Percentiles rank a stretch among this genome's conserved stretches.
phyloP scores from a whole-genome alignment of 1,140 invertebrate species.

The Drosophila malerkotliana region DNA sequence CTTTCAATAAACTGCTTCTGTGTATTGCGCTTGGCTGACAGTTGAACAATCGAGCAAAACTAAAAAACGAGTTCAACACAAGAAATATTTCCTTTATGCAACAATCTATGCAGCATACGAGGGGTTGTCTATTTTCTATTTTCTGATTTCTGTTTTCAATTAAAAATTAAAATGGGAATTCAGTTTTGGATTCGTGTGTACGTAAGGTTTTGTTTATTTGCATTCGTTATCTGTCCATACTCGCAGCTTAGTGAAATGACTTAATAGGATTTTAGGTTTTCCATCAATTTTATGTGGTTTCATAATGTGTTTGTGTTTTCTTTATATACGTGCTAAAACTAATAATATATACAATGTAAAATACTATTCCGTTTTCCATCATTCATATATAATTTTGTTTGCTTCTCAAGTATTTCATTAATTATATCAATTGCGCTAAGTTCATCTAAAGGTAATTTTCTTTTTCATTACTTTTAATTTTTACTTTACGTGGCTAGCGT shows the following conservation, averaged over 20 bases:
- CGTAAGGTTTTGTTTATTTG: slow-evolving; percentile 38
- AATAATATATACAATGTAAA: slow-evolving; percentile 83
- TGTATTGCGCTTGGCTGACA: slow-evolving; percentile 41
- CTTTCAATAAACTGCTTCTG: slow-evolving; percentile 15
- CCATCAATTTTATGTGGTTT: slow-evolving; percentile 63
- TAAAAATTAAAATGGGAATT: slow-evolving; percentile 37
- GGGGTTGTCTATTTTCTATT: not conserved
- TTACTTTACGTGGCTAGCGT: slow-evolving; percentile 24
- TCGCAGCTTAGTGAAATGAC: slow-evolving; percentile 59
- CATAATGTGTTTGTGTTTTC: slow-evolving; percentile 40
- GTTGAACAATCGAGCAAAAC: slow-evolving; percentile 20
- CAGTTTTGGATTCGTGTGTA: slow-evolving; percentile 35
- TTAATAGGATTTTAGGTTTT: slow-evolving; percentile 65
- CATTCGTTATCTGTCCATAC: slow-evolving; percentile 25
- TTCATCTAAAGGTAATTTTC: slow-evolving; percentile 82
- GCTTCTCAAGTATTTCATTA: slow-evolving; percentile 59
- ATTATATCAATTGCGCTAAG: slow-evolving; percentile 83
- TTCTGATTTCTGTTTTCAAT: slow-evolving; percentile 3
- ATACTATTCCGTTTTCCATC: slow-evolving; percentile 57
- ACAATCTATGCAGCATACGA: slow-evolving; percentile 11
- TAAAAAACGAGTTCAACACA: slow-evolving; percentile 10
- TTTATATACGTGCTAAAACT: slow-evolving; percentile 78
- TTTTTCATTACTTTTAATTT: slow-evolving; percentile 28
- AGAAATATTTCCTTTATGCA: slow-evolving; percentile 14
- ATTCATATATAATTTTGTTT: slow-evolving; percentile 38